Percentiles rank a stretch among this genome's conserved stretches.
Evolutionary conservation across 1,140 invertebrate species (phyloP).

Genomic region (Calosoma granatense): DNA sequence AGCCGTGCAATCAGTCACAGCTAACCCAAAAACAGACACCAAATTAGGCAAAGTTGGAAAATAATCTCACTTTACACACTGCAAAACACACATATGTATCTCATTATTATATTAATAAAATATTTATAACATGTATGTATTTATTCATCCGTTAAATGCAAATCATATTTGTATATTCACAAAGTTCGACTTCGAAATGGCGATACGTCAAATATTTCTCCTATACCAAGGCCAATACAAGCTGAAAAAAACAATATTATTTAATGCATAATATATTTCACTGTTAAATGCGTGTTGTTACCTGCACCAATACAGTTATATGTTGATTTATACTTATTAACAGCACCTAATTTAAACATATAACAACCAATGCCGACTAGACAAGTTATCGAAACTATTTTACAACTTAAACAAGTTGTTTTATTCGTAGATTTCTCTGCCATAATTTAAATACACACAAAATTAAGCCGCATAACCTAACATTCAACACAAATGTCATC

Average conservation of each 20-base stretch:
- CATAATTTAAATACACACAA: background rate
- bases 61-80: conserved; percentile 34
- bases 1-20: conserved; percentile 81
- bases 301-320: conserved; percentile 20
- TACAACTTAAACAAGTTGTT: conserved; percentile 28
- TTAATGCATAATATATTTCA: conserved; percentile 1
- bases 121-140: conserved; percentile 1
- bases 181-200: conserved; percentile 19
- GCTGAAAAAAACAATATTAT: conserved; percentile 18
- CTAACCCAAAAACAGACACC: conserved; percentile 95
- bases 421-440: conserved; percentile 12
- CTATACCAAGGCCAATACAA: conserved; percentile 19
- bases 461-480: no score
- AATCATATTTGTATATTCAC: conserved; percentile 3
- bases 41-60: conserved; percentile 85
- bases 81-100: conserved; percentile 1
- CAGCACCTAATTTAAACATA: conserved; percentile 24
- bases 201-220: conserved; percentile 26
- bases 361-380: conserved; percentile 28
- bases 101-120: conserved; percentile 11
- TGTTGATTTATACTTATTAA: conserved; percentile 19
- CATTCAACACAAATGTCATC: no score
- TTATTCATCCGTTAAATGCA: no score
- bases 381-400: conserved; percentile 28
- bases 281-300: conserved; percentile 14